These are phyloP conservation scores for Zoanthus gigantus DNA, from an alignment of 92 coral and sea anemone species.

Conservation along the genomic window DNA sequence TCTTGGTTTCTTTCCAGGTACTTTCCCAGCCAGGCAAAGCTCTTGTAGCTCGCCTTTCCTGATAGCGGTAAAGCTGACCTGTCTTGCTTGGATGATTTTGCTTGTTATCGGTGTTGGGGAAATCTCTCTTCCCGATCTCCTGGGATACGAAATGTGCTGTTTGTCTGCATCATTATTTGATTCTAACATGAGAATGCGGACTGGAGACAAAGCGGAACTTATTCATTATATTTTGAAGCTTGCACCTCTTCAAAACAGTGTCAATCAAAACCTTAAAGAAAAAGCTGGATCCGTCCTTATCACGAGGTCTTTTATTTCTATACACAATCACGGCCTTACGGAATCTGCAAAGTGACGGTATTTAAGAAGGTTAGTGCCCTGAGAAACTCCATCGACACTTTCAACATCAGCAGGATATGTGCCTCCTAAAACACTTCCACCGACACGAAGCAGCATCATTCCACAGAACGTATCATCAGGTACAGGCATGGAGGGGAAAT, in stretches of 20 bases:
- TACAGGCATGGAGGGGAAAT: slow-evolving; percentile 58
- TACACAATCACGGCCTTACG: slow-evolving; percentile 13
- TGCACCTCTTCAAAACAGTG: background rate
- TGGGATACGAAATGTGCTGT: slow-evolving; percentile 42
- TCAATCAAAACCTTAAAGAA: slow-evolving; percentile 4
- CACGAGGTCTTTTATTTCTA: background rate
- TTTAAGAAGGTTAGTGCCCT: background rate
- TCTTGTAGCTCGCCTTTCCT: too few relatives aligned
- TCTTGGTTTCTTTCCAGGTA: too few relatives aligned
- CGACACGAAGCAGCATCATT: background rate
- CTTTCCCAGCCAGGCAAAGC: too few relatives aligned
- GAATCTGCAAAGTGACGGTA: slow-evolving; percentile 47
- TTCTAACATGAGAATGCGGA: slow-evolving; percentile 30
- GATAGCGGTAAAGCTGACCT: too few relatives aligned
- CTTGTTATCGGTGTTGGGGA: slow-evolving; percentile 50
- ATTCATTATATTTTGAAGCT: background rate
- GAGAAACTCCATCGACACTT: background rate
- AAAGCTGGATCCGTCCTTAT: background rate
- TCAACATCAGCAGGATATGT: slow-evolving; percentile 48
- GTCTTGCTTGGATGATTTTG: background rate
- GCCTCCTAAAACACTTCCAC: slow-evolving; percentile 48
- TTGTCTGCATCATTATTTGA: slow-evolving; percentile 46
- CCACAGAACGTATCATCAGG: slow-evolving; percentile 48
- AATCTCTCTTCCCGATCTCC: background rate
- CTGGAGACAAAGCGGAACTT: slow-evolving; percentile 52